phyloP scores from a whole-genome alignment of 2,797 vertebrate genomes.

The Platyrinchus mystaceus region DNA sequence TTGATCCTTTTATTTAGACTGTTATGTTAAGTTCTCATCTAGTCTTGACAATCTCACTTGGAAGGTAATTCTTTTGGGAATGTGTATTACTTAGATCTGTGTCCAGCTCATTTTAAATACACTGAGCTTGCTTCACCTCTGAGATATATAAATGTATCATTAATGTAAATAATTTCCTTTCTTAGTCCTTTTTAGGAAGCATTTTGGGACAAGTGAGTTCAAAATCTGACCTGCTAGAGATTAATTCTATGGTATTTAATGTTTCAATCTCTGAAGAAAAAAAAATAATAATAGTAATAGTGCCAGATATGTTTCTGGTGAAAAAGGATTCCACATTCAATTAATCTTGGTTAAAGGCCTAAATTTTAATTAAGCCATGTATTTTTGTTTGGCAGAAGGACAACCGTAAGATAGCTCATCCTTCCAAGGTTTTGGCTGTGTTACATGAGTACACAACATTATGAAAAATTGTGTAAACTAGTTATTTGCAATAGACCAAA shows the following conservation, averaged over 20 bases:
- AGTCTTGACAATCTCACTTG: neutral
- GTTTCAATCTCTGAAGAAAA: neutral
- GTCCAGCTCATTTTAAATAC: neutral
- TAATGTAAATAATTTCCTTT: neutral
- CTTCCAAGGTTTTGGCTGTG: neutral
- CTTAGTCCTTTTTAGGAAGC: neutral
- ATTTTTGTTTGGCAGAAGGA: neutral
- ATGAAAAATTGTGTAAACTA: neutral
- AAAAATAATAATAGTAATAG: neutral
- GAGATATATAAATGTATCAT: neutral
- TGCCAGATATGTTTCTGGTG: neutral
- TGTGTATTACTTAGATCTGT: neutral
- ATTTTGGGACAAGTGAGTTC: neutral
- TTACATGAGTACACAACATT: neutral
- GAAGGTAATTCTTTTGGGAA: neutral
- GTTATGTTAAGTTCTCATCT: neutral
- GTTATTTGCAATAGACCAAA: conserved; percentile 18
- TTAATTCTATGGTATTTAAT: neutral
- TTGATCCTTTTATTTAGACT: neutral
- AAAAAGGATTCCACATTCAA: neutral
- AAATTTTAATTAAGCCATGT: neutral
- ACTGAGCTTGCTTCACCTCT: neutral
- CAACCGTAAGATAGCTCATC: neutral
- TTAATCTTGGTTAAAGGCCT: neutral
- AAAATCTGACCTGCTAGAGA: neutral